These are phyloP conservation scores for Cistogaster globosa DNA, from an alignment of 2,888 invertebrate species.

Conservation along the genomic window DNA sequence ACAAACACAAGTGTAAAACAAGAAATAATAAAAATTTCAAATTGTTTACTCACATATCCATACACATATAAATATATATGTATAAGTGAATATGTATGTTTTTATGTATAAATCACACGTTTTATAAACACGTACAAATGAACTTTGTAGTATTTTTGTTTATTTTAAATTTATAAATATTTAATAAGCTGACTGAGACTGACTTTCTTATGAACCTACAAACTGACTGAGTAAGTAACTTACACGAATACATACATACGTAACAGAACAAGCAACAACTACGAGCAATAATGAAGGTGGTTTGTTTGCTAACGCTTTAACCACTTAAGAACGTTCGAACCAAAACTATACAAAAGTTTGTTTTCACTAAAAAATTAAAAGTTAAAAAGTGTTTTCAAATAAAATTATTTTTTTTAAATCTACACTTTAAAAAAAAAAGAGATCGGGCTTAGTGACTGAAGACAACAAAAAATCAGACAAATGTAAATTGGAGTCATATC, in stretches of 20 bases:
- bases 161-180: constrained; percentile 62
- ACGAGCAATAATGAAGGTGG: constrained; percentile 20
- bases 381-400: too few species aligned
- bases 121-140: constrained; percentile 23
- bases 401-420: too few species aligned
- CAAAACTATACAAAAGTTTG: neutral
- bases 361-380: too few species aligned
- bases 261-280: constrained; percentile 30
- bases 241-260: neutral
- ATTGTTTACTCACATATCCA: constrained; percentile 13
- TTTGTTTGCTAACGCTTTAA: constrained; percentile 20
- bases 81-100: neutral
- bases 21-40: constrained; percentile 31
- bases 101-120: constrained; percentile 26
- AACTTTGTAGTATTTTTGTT: constrained; percentile 45
- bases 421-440: too few species aligned
- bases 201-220: neutral
- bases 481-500: too few species aligned
- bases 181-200: constrained; percentile 23
- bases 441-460: too few species aligned
- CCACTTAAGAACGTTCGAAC: constrained; percentile 17
- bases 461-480: too few species aligned
- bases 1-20: constrained; percentile 61
- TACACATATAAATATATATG: too few species aligned
- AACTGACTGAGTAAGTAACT: neutral